These are phyloP conservation scores for Ceratina japonica DNA, from an alignment of 1,140 invertebrate species.

Conservation along the genomic window DNA sequence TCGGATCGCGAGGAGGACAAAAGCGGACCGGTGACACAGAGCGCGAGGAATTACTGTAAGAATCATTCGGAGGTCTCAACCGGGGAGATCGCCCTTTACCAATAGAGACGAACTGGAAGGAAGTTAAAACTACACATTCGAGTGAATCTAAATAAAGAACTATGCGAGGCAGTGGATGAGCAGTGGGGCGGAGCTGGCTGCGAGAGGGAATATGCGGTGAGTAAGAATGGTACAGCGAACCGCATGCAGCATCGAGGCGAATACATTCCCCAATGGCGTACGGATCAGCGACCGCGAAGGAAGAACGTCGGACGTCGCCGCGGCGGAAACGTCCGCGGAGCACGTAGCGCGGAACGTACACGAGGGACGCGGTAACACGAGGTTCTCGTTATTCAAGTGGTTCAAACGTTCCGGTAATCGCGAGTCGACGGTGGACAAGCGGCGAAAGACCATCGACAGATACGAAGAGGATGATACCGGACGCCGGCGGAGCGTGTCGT, in stretches of 20 bases:
- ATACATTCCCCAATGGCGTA: constrained; percentile 58
- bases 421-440: constrained; percentile 51
- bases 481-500: constrained; percentile 59
- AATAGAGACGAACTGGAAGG: constrained; percentile 53
- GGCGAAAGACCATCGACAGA: constrained; percentile 40
- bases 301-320: constrained; percentile 46
- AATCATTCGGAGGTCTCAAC: constrained; percentile 23
- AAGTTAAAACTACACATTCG: constrained; percentile 57
- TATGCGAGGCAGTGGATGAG: constrained; percentile 54
- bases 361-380: constrained; percentile 40
- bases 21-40: not conserved
- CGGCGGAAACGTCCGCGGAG: constrained; percentile 58
- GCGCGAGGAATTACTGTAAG: not conserved
- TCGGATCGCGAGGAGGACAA: not conserved
- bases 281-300: constrained; percentile 53
- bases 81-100: constrained; percentile 32
- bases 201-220: constrained; percentile 55
- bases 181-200: constrained; percentile 35
- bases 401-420: constrained; percentile 66
- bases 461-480: constrained; percentile 18
- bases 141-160: constrained; percentile 72
- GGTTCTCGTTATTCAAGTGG: constrained; percentile 75
- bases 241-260: constrained; percentile 59
- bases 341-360: constrained; percentile 30
- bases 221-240: constrained; percentile 72